Evolutionary conservation across 2,888 invertebrate genomes (phyloP).

Genomic region (Eupsilia transversa): DNA sequence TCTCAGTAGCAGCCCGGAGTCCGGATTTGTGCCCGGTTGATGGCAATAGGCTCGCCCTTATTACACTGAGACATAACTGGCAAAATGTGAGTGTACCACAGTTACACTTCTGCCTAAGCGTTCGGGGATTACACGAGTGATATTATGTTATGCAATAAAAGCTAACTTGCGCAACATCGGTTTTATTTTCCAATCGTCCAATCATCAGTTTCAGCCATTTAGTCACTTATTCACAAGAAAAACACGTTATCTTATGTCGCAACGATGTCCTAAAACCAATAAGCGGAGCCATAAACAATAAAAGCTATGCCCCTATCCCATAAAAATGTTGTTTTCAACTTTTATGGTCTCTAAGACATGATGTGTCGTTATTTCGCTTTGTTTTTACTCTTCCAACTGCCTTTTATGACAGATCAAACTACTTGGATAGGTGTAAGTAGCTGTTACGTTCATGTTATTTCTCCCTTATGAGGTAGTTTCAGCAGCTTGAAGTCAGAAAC

Average conservation of each 20-base stretch:
- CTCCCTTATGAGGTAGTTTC: neutral
- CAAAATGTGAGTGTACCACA: too few relatives aligned
- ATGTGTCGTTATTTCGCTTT: slow-evolving; percentile 52
- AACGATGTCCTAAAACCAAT: slow-evolving; percentile 64
- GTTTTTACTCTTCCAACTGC: slow-evolving; percentile 52
- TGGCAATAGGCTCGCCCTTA: too few relatives aligned
- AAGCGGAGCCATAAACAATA: slow-evolving; percentile 65
- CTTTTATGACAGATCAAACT: slow-evolving; percentile 52
- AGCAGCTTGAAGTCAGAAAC: neutral
- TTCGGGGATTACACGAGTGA: too few relatives aligned
- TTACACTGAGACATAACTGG: too few relatives aligned
- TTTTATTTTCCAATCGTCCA: slow-evolving; percentile 18
- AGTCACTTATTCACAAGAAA: slow-evolving; percentile 33
- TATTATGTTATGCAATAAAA: slow-evolving; percentile 25
- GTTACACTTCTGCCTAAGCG: too few relatives aligned
- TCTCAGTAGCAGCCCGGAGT: too few relatives aligned
- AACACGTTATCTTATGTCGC: slow-evolving; percentile 43
- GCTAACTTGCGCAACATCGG: neutral
- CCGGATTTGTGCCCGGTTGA: too few relatives aligned
- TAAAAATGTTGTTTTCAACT: slow-evolving; percentile 67
- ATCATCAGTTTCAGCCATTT: slow-evolving; percentile 15
- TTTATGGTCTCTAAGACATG: slow-evolving; percentile 52
- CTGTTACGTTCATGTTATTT: slow-evolving; percentile 30
- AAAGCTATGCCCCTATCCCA: slow-evolving; percentile 58
- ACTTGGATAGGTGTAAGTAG: slow-evolving; percentile 19